Evolutionary conservation across 2,797 vertebrate genomes (phyloP).

Genomic region (Margarornis squamiger): DNA sequence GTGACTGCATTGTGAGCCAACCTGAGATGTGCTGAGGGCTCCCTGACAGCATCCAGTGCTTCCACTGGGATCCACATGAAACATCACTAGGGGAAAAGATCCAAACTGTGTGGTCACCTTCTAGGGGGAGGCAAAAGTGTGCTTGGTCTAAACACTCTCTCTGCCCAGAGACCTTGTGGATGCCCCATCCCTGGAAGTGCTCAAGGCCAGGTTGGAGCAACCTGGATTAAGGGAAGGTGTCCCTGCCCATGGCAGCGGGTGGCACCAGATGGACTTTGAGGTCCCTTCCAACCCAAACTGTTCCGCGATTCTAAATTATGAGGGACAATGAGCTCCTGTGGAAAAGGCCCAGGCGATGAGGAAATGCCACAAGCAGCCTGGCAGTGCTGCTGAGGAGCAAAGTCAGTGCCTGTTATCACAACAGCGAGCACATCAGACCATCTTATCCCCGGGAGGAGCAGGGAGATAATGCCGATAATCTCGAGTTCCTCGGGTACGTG

Average conservation of each 20-base stretch:
- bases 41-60: background rate
- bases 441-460: background rate
- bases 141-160: background rate
- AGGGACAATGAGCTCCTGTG: background rate
- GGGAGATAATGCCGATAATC: background rate
- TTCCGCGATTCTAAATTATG: background rate
- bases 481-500: background rate
- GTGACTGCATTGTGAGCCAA: background rate
- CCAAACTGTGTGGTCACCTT: accelerated
- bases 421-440: background rate
- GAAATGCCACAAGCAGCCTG: background rate
- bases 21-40: background rate
- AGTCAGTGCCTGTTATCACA: background rate
- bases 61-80: accelerated
- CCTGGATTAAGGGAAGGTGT: background rate
- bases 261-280: accelerated
- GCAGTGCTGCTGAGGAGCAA: background rate
- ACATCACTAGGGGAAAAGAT: background rate
- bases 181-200: background rate
- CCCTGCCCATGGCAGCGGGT: background rate
- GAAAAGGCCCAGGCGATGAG: background rate
- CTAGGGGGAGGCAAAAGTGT: accelerated
- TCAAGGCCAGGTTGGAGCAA: background rate
- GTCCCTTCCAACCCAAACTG: background rate
- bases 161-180: background rate